These are phyloP conservation scores for Tetranychus truncatus DNA, from an alignment of 2,888 invertebrate genomes.

Conservation along the genomic window DNA sequence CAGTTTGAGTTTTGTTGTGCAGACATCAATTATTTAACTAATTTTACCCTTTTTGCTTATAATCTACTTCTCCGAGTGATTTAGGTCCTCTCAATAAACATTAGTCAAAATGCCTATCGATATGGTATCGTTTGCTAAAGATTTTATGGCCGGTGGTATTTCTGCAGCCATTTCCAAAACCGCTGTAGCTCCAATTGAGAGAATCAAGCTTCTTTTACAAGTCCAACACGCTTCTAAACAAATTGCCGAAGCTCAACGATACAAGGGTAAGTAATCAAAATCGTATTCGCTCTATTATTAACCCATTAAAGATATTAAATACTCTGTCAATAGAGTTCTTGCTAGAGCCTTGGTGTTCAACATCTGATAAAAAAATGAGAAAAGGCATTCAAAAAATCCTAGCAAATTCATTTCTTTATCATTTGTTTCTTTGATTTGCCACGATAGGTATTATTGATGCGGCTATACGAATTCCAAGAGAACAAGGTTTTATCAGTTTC, in stretches of 20 bases:
- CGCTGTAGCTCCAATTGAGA: constrained; percentile 35
- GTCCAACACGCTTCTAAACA: constrained; percentile 32
- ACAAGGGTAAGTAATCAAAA: constrained; percentile 31
- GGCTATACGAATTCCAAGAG: constrained; percentile 61
- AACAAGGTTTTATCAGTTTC: constrained; percentile 62
- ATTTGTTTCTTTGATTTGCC: too few species aligned
- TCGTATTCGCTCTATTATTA: too few species aligned
- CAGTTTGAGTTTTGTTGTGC: background rate
- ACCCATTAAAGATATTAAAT: too few species aligned
- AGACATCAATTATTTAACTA: background rate
- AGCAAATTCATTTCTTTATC: too few species aligned
- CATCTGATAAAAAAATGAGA: too few species aligned
- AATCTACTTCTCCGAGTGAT: background rate
- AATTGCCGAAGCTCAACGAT: constrained; percentile 34
- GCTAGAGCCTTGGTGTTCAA: background rate
- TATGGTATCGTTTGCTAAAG: constrained; percentile 27
- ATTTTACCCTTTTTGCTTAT: background rate
- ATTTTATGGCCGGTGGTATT: constrained; percentile 31
- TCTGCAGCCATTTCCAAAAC: constrained; percentile 35
- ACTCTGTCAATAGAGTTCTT: too few species aligned
- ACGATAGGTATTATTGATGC: constrained; percentile 55
- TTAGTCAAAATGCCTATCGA: constrained; percentile 5
- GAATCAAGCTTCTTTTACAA: constrained; percentile 33
- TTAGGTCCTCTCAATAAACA: background rate
- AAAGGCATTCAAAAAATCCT: too few species aligned